Conservation (phyloP, 1,140 invertebrate species). For the Eubasilissa regina region DNA sequence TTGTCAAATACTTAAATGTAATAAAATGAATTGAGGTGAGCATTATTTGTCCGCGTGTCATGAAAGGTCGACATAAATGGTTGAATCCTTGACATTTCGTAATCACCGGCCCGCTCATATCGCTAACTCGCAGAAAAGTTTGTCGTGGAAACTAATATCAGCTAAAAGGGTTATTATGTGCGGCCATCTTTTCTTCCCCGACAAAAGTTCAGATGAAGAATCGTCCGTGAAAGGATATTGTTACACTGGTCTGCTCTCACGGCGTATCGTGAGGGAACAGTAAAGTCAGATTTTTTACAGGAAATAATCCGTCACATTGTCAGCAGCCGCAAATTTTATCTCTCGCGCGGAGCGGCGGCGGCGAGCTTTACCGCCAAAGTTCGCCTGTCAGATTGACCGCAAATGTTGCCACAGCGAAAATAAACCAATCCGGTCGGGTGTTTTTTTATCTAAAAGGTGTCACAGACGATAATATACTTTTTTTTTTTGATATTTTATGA, state of each 20-base stretch:
- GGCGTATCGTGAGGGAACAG: not conserved
- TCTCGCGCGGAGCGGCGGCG: not conserved
- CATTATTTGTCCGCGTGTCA: no score
- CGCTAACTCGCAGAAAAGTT: constrained; percentile 12
- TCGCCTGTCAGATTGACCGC: constrained; percentile 5
- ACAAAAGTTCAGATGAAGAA: constrained; percentile 20
- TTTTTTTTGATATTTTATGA: constrained; percentile 6
- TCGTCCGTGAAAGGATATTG: constrained; percentile 5
- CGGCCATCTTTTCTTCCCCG: constrained; percentile 1
- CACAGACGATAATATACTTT: not conserved
- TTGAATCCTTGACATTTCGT: no score
- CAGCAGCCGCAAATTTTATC: constrained; percentile 7
- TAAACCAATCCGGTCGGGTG: constrained; percentile 2
- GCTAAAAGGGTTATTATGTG: constrained; percentile 36
- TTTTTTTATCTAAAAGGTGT: not conserved
- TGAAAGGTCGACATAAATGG: no score
- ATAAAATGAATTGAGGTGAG: no score
- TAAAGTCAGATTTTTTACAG: constrained; percentile 18
- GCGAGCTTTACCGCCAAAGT: not conserved
- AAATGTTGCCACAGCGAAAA: constrained; percentile 17
- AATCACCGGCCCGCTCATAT: not conserved
- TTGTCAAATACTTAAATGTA: no score
- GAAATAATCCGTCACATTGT: constrained; percentile 37
- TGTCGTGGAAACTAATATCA: constrained; percentile 6
- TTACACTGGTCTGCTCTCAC: constrained; percentile 6